Evolutionary conservation across 1,140 invertebrate genomes (phyloP).

Genomic region (Zophobas morio): DNA sequence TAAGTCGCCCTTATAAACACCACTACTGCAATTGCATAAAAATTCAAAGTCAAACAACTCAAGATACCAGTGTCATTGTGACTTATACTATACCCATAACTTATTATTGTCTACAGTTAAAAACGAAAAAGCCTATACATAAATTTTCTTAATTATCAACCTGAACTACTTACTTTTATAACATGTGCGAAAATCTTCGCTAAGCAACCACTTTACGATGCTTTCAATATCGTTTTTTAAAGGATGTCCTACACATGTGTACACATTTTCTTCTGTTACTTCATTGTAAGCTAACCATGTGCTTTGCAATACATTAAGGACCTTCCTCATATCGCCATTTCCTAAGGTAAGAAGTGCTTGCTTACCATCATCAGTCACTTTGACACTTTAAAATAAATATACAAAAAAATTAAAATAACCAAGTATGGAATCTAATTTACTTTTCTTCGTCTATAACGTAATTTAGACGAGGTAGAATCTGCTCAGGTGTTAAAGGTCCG

Average conservation of each 20-base stretch:
- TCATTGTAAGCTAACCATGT: constrained; percentile 83
- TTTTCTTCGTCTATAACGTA: constrained; percentile 89
- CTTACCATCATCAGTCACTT: constrained; percentile 91
- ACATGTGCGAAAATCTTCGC: constrained; percentile 84
- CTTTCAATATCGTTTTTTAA: constrained; percentile 90
- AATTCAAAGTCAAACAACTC: no score
- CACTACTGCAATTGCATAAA: no score
- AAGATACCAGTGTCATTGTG: no score
- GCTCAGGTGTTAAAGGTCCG: constrained; percentile 87
- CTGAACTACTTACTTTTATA: constrained; percentile 83
- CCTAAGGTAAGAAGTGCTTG: constrained; percentile 91
- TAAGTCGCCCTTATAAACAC: no score
- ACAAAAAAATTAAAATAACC: constrained; percentile 44
- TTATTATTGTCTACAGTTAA: no score
- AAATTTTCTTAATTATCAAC: background rate
- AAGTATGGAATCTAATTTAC: constrained; percentile 70
- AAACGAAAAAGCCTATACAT: no score
- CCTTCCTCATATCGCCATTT: constrained; percentile 98
- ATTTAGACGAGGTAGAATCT: constrained; percentile 92
- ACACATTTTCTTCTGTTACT: constrained; percentile 94
- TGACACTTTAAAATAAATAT: constrained; percentile 75
- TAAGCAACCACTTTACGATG: constrained; percentile 91
- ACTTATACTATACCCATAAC: no score
- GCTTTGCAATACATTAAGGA: constrained; percentile 96
- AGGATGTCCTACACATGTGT: constrained; percentile 97